Evolutionary conservation across 1,140 invertebrate genomes (phyloP), one percentile per base, ranked within the genome.

Genomic region (Anastrepha ludens): DNA sequence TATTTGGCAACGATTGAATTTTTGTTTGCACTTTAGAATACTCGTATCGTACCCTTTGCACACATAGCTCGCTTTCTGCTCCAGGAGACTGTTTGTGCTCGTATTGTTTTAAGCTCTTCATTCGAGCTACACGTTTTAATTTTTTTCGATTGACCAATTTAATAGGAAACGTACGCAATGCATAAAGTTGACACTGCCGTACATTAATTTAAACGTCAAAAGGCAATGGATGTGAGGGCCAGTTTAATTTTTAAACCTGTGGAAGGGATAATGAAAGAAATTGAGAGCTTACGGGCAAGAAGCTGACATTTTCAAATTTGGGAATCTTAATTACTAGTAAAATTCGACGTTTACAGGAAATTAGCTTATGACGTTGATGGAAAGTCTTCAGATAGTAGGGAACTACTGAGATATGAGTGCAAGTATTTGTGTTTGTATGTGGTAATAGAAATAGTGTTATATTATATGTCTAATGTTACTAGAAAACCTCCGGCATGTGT

Each of bases 81-180:
- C 6, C 15, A n/a, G 2, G 15, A 13, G 4, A 17, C 8, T 0
- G 29, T 0, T 74, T 74, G 67, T 0, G 29, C 0, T 74, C 44
- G 67, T 81, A 81, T 81, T 81, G 74, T 81, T 81, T 55, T 55
- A 55, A 50, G 47, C 74, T 55, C 9, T 50, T 55, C n/a, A 55
- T 81, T 50, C 2, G 55, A 81, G 8, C 13, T 62, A 62, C 60
- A 15, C 60, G 60, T 29, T 20, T 11, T 81, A 13, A 29, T 5
- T 81, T 55, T n/a, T 81, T 81, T 55, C 47, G 47, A 81, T 81
- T 81, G 41, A 3, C 2, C 74, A 20, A 81, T 44, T 81, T 81
- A 81, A 81, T 81, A 55, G 74, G 9, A 81, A 81, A 81, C 74
- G 74, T 81, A 81, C 44, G 74, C n/a, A 55, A 81, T n/a, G 47